Evolutionary conservation across 1,140 invertebrate genomes (phyloP).

Genomic region (Arctopsyche grandis): DNA sequence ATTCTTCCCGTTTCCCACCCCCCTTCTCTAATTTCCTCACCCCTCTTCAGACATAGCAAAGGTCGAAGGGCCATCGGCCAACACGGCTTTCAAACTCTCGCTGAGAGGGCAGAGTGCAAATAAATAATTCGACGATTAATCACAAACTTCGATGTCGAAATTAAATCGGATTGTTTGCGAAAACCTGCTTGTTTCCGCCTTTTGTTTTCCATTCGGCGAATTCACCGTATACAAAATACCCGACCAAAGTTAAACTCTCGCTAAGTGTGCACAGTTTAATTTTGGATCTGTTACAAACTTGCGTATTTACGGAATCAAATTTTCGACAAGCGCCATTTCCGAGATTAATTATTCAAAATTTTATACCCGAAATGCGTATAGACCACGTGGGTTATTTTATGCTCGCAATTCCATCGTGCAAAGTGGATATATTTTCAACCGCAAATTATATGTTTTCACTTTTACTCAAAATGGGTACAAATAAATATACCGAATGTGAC

Average conservation of each 20-base stretch:
- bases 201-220: conserved; percentile 7
- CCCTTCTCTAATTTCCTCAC: neutral
- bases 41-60: neutral
- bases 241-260: neutral
- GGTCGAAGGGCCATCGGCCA: neutral
- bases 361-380: too few relatives aligned
- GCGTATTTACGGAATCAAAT: too few relatives aligned
- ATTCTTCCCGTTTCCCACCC: neutral
- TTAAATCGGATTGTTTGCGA: conserved; percentile 4
- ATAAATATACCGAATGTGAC: too few relatives aligned
- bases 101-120: neutral
- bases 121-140: conserved; percentile 27
- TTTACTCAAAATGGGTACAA: too few relatives aligned
- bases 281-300: too few relatives aligned
- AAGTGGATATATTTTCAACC: too few relatives aligned
- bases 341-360: too few relatives aligned
- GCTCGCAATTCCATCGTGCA: too few relatives aligned
- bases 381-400: too few relatives aligned
- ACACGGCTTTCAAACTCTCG: neutral
- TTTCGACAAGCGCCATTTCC: too few relatives aligned
- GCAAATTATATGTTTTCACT: too few relatives aligned
- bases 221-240: neutral
- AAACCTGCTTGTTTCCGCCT: neutral
- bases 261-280: neutral
- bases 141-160: conserved; percentile 16